Percentiles rank a stretch among this genome's conserved stretches.
Evolutionary conservation across 1,140 invertebrate species (phyloP).

Genomic region (Carcinoscorpius rotundicauda): DNA sequence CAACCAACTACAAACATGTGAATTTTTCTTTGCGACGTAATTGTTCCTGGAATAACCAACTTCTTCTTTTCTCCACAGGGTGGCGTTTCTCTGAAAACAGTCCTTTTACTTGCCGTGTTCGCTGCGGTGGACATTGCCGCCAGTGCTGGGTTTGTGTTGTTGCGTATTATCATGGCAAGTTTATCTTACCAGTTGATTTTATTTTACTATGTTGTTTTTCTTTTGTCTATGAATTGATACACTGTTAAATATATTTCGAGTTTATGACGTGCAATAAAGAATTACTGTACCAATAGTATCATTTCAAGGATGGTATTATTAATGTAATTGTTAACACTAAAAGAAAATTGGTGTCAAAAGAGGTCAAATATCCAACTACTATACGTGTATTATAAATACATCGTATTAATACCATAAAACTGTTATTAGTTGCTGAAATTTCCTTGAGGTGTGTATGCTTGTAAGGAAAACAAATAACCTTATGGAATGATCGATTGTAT

Average conservation of each 20-base stretch:
- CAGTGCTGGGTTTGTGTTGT: conserved; percentile 27
- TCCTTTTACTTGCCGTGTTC: conserved; percentile 26
- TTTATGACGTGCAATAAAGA: conserved; percentile 20
- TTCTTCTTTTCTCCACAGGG: conserved; percentile 14
- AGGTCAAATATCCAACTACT: no score
- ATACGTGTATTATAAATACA: no score
- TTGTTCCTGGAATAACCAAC: no score
- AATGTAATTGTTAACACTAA: no score
- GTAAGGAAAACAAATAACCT: no score
- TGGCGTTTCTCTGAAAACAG: conserved; percentile 24
- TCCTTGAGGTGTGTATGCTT: no score
- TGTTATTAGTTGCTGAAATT: no score
- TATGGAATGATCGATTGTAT: no score
- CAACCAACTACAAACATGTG: neutral
- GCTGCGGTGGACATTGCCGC: conserved; percentile 28
- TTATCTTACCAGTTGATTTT: neutral
- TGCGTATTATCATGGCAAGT: conserved; percentile 27
- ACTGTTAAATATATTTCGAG: conserved; percentile 16
- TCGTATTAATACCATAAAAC: no score
- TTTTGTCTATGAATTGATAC: conserved; percentile 9
- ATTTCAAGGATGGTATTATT: no score
- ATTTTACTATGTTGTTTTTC: neutral
- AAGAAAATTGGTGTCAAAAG: no score
- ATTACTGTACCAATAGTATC: conserved; percentile 14
- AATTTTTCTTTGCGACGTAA: neutral